Evolutionary conservation across 2,797 vertebrate genomes (phyloP), one percentile per base, ranked within the genome.

Genomic region (Gymnodraco acuticeps): DNA sequence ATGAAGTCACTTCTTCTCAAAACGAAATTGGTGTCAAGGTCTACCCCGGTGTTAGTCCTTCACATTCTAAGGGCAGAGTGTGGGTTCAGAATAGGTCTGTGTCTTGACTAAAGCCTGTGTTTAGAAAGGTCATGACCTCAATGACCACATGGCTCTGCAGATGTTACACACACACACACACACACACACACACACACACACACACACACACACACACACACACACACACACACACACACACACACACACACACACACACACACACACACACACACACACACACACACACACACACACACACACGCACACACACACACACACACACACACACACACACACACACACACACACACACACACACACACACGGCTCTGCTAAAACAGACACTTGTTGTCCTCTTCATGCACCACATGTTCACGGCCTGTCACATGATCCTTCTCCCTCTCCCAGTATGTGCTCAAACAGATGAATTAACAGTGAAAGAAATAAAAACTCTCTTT

Each of bases 311-410:
- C 61, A 31, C 53, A 55, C 53, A 33, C 53, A 55, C 27, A 42
- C 45, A 1, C 53, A 55, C 59, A 70, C 77, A n/a, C 61, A 31
- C 53, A 55, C 53, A 33, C 53, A 55, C 27, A 42, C 45, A 1
- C 53, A 55, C 59, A 70, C 77, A 4, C 61, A 31, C 52, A 54
- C 61, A 31, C 53, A 33, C 53, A 55, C 27, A 42, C 45, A 1
- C 53, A 55, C 59, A 70, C 77, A 70, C 69, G 0, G 12, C 31
- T 23, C 54, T 1, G 2, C 27, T 75, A 27, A 77, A 79, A 87
- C 77, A 84, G 63, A 72, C 66, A 41, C 11, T 77, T 64, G 83
- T 74, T 80, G 46, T 10, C 59, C 66, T 61, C 45, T 46, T 54
- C 11, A 20, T 64, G 10, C 46, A 61, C 63, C 50, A 59, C 42